Base-by-base conservation (phyloP, 2,888 invertebrate species). In the Phortica magna region DNA sequence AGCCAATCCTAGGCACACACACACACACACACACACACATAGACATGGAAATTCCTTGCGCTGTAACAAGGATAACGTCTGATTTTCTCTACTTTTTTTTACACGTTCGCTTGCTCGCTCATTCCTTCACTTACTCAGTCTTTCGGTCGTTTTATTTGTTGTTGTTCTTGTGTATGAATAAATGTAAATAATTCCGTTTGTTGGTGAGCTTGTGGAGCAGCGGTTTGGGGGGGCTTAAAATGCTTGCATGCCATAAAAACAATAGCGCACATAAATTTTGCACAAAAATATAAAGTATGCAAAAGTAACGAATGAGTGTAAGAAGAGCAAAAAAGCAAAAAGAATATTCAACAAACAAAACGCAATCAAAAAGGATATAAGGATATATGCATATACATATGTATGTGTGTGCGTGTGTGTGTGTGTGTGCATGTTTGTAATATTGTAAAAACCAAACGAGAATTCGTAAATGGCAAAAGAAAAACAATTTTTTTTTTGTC, bases 191-290 rank as follows among this genome's bases (percentile, higher is more conserved):
- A 80, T 80, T 77, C 75, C 41, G 61, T 55, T 43, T 74, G 79
- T 7, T 71, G 57, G 61, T 7, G n/a, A 43, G 53, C 73, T 73
- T 76, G 74, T 43, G 42, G 68, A 67, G 72, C 17, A 73, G 65
- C 73, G 75, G 64, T 55, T 2, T 19, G 64, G 64, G 72, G 74
- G 81, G 76, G 80, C 86, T 83, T 84, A 83, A 88, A 88, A 89
- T 53, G 64, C 74, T 73, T 53, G 74, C 77, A 76, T 76, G 79
- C 79, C 76, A 70, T 19, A 61, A 75, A 83, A 55, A 74, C 59
- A 76, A 31, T 80, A 80, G 82, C 83, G 53, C 48, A 53, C 89
- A 88, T 88, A 88, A 89, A 88, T 88, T 88, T 83, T 80, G 76
- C 82, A 83, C 88, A 86, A 89, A 88, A 89, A 88, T 82, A 79